Conservation (phyloP, 2,888 invertebrate genomes). For the Dichetophora obliterata region DNA sequence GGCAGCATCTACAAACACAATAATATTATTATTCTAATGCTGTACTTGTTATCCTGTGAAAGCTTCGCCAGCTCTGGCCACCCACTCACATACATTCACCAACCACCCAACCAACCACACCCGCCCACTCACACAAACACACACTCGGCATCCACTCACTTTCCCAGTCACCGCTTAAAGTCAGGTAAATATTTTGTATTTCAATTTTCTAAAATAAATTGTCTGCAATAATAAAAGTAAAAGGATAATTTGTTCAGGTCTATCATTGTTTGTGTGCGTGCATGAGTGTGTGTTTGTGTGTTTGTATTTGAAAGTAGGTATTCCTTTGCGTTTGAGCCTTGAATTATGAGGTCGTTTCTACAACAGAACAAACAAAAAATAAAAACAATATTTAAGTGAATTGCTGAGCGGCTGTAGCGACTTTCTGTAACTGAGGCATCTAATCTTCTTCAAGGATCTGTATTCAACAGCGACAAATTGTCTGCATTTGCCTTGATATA, state of each 20-base stretch:
- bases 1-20: neutral
- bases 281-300: neutral
- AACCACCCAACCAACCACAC: too few species aligned
- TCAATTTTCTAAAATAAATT: conserved; percentile 46
- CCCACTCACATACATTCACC: neutral
- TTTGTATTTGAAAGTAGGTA: neutral
- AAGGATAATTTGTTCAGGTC: conserved; percentile 34
- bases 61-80: neutral
- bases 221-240: conserved; percentile 42
- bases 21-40: conserved; percentile 18
- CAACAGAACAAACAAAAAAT: neutral
- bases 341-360: conserved; percentile 11
- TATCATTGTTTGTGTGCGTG: neutral
- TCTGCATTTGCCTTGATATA: conserved; percentile 29
- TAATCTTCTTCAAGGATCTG: conserved; percentile 25
- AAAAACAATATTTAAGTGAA: neutral
- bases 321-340: neutral
- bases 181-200: conserved; percentile 43
- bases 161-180: neutral
- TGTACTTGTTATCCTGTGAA: conserved; percentile 12
- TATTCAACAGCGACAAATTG: conserved; percentile 42
- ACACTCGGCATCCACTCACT: neutral
- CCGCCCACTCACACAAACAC: too few species aligned
- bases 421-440: neutral
- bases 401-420: neutral